phyloP scores from a whole-genome alignment of 2,888 invertebrate species.

The Sisyra terminalis region DNA sequence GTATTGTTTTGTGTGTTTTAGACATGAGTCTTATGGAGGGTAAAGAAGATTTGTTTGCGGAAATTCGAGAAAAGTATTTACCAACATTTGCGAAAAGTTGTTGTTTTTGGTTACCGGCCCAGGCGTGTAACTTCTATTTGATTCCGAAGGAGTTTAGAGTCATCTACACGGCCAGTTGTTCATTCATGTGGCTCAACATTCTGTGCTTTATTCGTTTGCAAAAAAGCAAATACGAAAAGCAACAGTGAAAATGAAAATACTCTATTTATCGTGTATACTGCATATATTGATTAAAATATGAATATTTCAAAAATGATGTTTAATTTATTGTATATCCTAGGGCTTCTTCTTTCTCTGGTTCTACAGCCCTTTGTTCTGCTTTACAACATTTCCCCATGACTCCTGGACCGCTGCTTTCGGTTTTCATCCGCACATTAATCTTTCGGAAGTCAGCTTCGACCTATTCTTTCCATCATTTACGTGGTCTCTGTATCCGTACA shows the following conservation, averaged over 20 bases:
- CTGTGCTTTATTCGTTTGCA: conserved; percentile 65
- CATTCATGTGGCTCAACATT: conserved; percentile 73
- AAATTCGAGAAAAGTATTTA: conserved; percentile 51
- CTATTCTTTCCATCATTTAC: no score
- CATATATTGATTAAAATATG: no score
- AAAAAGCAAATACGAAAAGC: conserved; percentile 13
- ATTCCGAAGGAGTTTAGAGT: conserved; percentile 58
- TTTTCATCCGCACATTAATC: no score
- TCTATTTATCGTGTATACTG: no score
- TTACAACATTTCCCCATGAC: no score
- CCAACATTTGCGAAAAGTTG: conserved; percentile 61
- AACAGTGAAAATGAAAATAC: neutral
- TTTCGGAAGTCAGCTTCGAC: no score
- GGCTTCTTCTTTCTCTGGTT: no score
- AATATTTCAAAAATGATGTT: no score
- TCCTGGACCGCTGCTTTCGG: no score
- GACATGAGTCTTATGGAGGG: conserved; percentile 56
- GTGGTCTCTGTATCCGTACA: no score
- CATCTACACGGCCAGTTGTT: conserved; percentile 59
- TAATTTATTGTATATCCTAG: no score
- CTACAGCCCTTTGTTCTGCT: no score
- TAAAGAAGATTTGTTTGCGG: conserved; percentile 48
- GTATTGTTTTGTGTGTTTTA: conserved; percentile 25
- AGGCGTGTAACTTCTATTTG: conserved; percentile 58
- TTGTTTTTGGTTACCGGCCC: conserved; percentile 69